phyloP scores from a whole-genome alignment of 2,888 invertebrate species.

The Tyria jacobaeae region DNA sequence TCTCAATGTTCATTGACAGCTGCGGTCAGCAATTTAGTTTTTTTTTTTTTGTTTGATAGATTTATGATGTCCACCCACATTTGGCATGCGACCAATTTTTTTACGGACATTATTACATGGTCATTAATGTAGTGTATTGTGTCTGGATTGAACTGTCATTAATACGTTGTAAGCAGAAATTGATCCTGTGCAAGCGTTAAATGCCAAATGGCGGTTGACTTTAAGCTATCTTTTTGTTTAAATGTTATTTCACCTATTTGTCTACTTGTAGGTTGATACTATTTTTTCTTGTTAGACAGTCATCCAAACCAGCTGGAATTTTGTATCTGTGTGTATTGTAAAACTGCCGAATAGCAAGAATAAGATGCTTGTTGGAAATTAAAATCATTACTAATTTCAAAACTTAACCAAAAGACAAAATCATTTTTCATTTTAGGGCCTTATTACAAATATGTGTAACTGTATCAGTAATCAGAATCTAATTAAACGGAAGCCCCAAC shows the following conservation, averaged over 20 bases:
- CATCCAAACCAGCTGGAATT: too few species aligned
- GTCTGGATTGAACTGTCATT: constrained; percentile 45
- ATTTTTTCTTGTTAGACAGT: too few species aligned
- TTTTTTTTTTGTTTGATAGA: constrained; percentile 56
- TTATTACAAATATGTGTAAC: too few species aligned
- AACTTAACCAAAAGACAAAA: too few species aligned
- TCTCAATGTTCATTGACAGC: constrained; percentile 81
- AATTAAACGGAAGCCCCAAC: constrained; percentile 62
- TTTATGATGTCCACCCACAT: constrained; percentile 72
- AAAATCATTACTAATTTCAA: too few species aligned
- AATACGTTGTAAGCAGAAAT: constrained; percentile 24
- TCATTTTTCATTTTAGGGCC: too few species aligned
- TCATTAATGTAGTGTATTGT: constrained; percentile 59
- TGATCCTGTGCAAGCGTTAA: constrained; percentile 24
- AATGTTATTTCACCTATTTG: not conserved
- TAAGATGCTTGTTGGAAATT: too few species aligned
- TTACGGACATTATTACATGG: constrained; percentile 60
- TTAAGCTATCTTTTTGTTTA: not conserved
- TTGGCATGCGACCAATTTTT: constrained; percentile 59
- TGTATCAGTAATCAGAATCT: constrained; percentile 42
- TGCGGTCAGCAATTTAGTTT: constrained; percentile 76
- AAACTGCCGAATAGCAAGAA: too few species aligned
- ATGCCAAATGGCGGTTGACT: constrained; percentile 25
- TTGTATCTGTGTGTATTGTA: not conserved
- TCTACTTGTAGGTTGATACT: not conserved